Base-by-base conservation (phyloP, 2,888 invertebrate genomes). In the Melinaea menophilus region DNA sequence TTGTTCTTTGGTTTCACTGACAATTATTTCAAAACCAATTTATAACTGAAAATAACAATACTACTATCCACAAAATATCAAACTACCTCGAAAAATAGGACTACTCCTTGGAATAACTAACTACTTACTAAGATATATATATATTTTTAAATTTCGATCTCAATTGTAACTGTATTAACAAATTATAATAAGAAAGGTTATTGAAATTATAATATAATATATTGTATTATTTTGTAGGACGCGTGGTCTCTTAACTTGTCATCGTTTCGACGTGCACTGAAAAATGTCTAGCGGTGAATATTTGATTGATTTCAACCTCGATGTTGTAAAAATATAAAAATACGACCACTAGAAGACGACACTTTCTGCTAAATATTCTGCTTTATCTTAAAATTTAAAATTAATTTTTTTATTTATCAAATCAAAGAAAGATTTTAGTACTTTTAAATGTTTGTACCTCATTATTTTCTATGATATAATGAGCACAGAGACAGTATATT, bases 1-100 rank as follows among this genome's bases (percentile, higher is more conserved):
- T 79, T 79, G 77, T 78, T 84, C 84, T 84, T 84, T 84, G 84
- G 84, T 80, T 77, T 78, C 22, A 22, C 22, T 22, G 22, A 22
- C 22, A 22, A 22, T 22, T 22, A 22, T 22, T 22, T 22, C 22
- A 22, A 22, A 22, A 22, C 22, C 78, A 41, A 41, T 41, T 41
- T 41, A 9, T 41, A 9, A 41, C 41, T 41, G 7, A 41, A 41
- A 41, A 41, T 9, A 11, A 31, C 3, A 48, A 48, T 48, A 22
- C 48, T 31, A 11, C 31, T 31, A 55, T 55, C 58, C 54, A 35
- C 48, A 62, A 58, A 33, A 55, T 56, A 34, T 58, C 57, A 54
- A 58, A 59, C 62, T 62, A 56, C 58, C 48, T 56, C n/a, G 46
- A 61, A 46, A 55, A 58, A 61, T 58, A 64, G 59, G 64, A 65